Base-by-base conservation (phyloP, 2,113 vertebrate genomes). In the Illadopsis cleaveri region DNA sequence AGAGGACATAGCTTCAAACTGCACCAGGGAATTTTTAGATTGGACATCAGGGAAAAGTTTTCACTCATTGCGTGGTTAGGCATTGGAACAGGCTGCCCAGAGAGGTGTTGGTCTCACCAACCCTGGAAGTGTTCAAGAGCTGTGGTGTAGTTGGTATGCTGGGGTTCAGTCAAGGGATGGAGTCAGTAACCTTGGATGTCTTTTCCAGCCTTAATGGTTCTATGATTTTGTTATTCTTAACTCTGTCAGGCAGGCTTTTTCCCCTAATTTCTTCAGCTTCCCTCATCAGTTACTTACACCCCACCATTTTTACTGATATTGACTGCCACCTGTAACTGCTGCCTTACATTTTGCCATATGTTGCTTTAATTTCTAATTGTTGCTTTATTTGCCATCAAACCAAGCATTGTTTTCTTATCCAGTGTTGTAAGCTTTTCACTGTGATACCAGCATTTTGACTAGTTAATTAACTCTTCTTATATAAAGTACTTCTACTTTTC, bases 361-460 rank as follows among this genome's bases (percentile, higher is more conserved):
- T 70, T 80, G 33, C 66, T 88, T 93, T 94, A 93, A 70, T 93
- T 94, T 86, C 75, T 86, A 88, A 92, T 93, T 93, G 45, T 62
- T 58, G 35, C n/a, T 93, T 92, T 88, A 65, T 93, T 92, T 93
- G 71, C 58, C 70, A 58, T 69, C 62, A 87, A 80, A 90, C 10
- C 17, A 54, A 82, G 58, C 62, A 72, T 30, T 93, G 62, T 72
- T 80, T 87, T 56, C 65, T 84, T 71, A 86, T 33, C 37, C 40
- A 60, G 35, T 68, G 20, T 22, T 75, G 44, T 61, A 86, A 78
- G 31, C 53, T 75, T 78, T 86, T 70, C 75, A 37, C 40, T 69
- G 20, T 35, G 37, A 64, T 45, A 61, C 38, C 75, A 88, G 54
- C 54, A 66, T 86, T 93, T 90, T 86, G 38, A 85, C 54, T 80